Percentiles rank a stretch among this genome's conserved stretches.
Conservation (phyloP, 2,888 invertebrate species). For the Machimus rusticus region DNA sequence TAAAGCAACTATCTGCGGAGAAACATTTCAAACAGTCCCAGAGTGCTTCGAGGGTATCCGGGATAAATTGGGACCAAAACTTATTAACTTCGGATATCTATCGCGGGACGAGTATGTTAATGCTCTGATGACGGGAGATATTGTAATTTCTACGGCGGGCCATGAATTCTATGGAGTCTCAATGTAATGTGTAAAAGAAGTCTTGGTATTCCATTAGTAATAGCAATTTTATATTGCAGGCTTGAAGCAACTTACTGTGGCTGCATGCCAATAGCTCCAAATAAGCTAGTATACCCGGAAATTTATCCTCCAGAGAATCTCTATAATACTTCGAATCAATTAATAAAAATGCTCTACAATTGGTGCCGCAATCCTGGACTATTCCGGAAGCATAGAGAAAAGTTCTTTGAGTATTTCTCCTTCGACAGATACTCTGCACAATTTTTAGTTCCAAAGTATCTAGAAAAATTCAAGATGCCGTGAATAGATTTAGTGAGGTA, state of each 20-base stretch:
- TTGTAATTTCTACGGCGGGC: constrained; percentile 75
- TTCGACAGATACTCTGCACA: constrained; percentile 62
- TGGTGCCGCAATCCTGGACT: constrained; percentile 65
- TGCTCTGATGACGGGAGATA: constrained; percentile 67
- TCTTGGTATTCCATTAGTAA: neutral
- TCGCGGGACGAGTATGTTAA: constrained; percentile 68
- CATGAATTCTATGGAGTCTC: constrained; percentile 82
- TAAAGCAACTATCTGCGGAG: constrained; percentile 68
- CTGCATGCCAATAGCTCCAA: constrained; percentile 76
- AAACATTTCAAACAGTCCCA: constrained; percentile 69
- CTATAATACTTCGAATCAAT: constrained; percentile 68
- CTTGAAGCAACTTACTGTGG: constrained; percentile 74
- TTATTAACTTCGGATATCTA: constrained; percentile 70
- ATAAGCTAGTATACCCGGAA: constrained; percentile 75
- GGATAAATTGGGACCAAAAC: constrained; percentile 62
- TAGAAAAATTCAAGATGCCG: constrained; percentile 57
- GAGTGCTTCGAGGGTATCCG: constrained; percentile 68
- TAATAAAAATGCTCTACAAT: constrained; percentile 66
- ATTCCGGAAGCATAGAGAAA: constrained; percentile 59
- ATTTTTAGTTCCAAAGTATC: constrained; percentile 60
- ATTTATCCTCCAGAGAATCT: constrained; percentile 71
- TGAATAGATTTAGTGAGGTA: neutral
- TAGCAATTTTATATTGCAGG: constrained; percentile 62
- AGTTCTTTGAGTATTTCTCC: constrained; percentile 58
- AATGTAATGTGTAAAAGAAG: constrained; percentile 65